Percentiles rank a stretch among this genome's conserved stretches.
These are phyloP conservation scores for Syngnathus floridae DNA, from an alignment of 2,113 vertebrate species.

Conservation along the genomic window DNA sequence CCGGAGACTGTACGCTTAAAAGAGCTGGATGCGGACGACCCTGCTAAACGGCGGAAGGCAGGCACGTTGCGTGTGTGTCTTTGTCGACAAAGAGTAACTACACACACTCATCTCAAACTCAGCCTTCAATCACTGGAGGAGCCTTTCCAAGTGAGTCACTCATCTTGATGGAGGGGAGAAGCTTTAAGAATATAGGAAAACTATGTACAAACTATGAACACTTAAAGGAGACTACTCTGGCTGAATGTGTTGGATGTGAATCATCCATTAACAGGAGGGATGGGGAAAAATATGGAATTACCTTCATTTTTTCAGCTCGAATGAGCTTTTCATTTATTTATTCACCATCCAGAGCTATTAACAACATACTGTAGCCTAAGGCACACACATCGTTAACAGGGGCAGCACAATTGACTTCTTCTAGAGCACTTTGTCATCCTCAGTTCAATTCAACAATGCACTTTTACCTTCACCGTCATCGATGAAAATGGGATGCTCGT, in stretches of 20 bases:
- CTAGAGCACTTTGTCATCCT: constrained; percentile 32
- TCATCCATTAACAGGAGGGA: constrained; percentile 26
- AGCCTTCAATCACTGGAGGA: constrained; percentile 14
- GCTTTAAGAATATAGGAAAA: background rate
- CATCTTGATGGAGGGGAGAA: constrained; percentile 7
- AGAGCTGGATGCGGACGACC: constrained; percentile 35
- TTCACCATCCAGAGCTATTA: background rate
- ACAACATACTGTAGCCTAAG: background rate
- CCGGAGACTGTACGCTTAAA: constrained; percentile 28
- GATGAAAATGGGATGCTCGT: constrained; percentile 19
- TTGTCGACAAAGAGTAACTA: constrained; percentile 36
- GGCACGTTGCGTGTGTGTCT: constrained; percentile 10
- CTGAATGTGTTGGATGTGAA: background rate
- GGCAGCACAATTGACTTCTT: background rate
- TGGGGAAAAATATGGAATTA: constrained; percentile 15
- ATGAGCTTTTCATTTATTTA: background rate
- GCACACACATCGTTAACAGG: constrained; percentile 2
- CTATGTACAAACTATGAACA: background rate
- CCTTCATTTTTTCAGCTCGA: background rate
- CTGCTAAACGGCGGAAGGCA: constrained; percentile 35
- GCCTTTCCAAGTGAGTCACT: constrained; percentile 21
- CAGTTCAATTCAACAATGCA: constrained; percentile 12
- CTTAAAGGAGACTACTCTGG: background rate
- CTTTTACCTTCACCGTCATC: constrained; percentile 23
- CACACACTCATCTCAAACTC: constrained; percentile 43